Percentiles rank a stretch among this genome's conserved stretches.
phyloP scores from a whole-genome alignment of 2,888 invertebrate genomes.

The Onchidella celtica region DNA sequence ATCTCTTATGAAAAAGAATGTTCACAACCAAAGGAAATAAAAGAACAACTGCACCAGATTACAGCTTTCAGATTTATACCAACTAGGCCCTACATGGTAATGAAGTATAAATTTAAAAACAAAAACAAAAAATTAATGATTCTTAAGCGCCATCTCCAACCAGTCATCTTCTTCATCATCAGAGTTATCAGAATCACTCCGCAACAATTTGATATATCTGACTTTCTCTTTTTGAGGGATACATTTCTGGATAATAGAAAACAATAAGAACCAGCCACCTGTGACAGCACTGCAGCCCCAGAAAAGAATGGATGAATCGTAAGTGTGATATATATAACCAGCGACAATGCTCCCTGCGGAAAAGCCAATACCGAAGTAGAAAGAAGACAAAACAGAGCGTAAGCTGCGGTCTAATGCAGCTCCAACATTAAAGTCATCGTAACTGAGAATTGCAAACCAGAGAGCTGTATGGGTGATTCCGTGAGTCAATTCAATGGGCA shows the following conservation, averaged over 20 bases:
- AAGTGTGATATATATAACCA: slow-evolving; percentile 70
- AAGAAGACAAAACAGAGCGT: slow-evolving; percentile 69
- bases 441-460: slow-evolving; percentile 74
- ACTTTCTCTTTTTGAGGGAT: slow-evolving; percentile 67
- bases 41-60: no score
- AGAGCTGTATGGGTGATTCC: slow-evolving; percentile 73
- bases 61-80: no score
- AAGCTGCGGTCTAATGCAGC: slow-evolving; percentile 73
- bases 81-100: no score
- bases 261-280: slow-evolving; percentile 67
- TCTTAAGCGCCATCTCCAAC: slow-evolving; percentile 74
- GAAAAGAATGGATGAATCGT: slow-evolving; percentile 67
- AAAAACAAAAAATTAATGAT: slow-evolving; percentile 51
- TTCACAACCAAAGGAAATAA: no score
- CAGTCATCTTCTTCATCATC: slow-evolving; percentile 74
- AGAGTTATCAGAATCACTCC: slow-evolving; percentile 57
- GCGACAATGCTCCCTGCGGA: slow-evolving; percentile 70
- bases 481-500: slow-evolving; percentile 70
- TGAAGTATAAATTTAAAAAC: no score
- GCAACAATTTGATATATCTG: slow-evolving; percentile 68
- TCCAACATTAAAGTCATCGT: slow-evolving; percentile 69
- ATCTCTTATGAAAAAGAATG: no score
- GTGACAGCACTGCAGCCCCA: slow-evolving; percentile 66
- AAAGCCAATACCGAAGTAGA: slow-evolving; percentile 76
- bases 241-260: slow-evolving; percentile 64